Base-by-base conservation (phyloP, 2,113 vertebrate species). In the Bufo bufo region DNA sequence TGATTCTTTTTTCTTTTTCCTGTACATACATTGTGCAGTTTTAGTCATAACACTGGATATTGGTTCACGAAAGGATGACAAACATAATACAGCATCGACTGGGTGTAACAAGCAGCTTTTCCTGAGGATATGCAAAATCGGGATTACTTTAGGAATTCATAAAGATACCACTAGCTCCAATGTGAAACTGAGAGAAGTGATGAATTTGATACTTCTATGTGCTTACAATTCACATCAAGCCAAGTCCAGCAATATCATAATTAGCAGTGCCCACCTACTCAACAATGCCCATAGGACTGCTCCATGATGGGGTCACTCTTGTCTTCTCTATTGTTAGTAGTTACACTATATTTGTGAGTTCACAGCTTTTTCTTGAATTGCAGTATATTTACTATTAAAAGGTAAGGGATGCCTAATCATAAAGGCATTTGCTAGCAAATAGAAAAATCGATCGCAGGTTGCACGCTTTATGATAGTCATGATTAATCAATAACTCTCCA, bases 121-220 rank as follows among this genome's bases (percentile, higher is more conserved):
- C 87, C 87, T 89, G 87, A 89, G 87, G 80, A 88, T 33, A 88
- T 84, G 66, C 59, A 61, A 61, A 77, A 14, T 58, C n/a, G 14
- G 59, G 52, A 23, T 77, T 8, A 33, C 33, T 61, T 49, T 14
- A 56, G 79, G 23, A 69, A 45, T 63, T n/a, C 49, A 8, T 12
- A 50, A 63, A 59, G 16, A 82, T 11, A 49, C 45, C 20, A 66
- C 61, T 23, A 23, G 20, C 50, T 50, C 33, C 9, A 52, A 20
- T 66, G 43, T 8, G 12, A 82, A 82, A 82, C 80, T 49, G 45
- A 20, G 61, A 66, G 20, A 83, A 83, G 61, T 16, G 47, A 66
- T 63, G 33, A 45, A 59, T 33, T 33, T 0, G 33, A 33, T 33
- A 33, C 33, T 33, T 33, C 33, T 33, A 33, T 33, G 33, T 33